Conservation (phyloP, 2,113 vertebrate species). For the Taurulus bubalis region DNA sequence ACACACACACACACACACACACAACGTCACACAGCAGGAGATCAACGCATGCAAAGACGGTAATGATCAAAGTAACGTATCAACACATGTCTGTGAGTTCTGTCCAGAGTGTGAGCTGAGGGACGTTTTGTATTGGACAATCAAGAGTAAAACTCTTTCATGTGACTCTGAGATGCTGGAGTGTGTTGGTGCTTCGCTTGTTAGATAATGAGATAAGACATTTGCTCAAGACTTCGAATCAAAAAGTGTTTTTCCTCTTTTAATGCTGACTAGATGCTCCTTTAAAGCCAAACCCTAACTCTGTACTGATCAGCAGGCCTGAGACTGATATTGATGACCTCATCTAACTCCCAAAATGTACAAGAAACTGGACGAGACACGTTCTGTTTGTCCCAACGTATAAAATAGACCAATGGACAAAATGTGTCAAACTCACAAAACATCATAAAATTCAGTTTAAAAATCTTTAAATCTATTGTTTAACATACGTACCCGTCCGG, state of each 20-base stretch:
- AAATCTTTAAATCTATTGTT: not conserved
- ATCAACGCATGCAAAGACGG: conserved; percentile 46
- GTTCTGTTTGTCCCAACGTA: not conserved
- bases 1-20: conserved; percentile 55
- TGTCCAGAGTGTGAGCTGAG: not conserved
- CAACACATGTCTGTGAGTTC: not conserved
- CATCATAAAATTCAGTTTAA: not conserved
- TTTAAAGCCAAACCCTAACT: not conserved
- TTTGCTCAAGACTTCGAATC: not conserved
- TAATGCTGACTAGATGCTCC: not conserved
- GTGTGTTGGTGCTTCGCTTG: not conserved
- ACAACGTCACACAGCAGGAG: conserved; percentile 30
- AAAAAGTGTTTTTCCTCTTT: not conserved
- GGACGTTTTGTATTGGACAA: not conserved
- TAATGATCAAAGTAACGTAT: not conserved
- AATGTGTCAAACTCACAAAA: not conserved
- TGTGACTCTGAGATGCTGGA: not conserved
- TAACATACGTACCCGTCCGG: conserved; percentile 83
- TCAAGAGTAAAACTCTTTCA: not conserved
- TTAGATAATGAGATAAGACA: too few relatives aligned
- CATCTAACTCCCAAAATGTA: not conserved
- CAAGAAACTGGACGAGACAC: not conserved
- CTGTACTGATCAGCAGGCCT: not conserved
- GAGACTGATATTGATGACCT: not conserved
- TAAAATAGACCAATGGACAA: not conserved